Conservation (phyloP, 2,888 invertebrate genomes). For the Andrena camellia region DNA sequence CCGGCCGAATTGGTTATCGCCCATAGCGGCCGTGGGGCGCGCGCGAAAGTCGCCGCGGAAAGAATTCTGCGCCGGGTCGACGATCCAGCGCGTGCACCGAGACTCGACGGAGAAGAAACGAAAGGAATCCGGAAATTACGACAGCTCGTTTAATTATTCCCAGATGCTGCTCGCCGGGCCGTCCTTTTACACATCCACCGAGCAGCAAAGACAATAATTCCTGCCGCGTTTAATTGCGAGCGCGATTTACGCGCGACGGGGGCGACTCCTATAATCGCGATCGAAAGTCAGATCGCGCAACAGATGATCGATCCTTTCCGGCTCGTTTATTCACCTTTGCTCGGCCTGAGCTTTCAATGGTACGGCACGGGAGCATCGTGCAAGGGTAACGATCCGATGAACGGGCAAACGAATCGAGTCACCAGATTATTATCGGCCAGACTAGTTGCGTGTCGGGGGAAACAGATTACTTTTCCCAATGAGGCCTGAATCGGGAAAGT, state of each 20-base stretch:
- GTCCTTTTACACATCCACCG: background rate
- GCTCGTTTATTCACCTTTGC: constrained; percentile 24
- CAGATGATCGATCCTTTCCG: constrained; percentile 31
- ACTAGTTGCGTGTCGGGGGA: constrained; percentile 34
- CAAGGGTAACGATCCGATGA: constrained; percentile 46
- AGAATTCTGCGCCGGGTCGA: constrained; percentile 11
- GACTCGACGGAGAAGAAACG: constrained; percentile 17
- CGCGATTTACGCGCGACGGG: background rate
- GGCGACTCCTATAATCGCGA: constrained; percentile 17
- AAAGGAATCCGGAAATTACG: constrained; percentile 26
- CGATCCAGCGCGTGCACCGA: constrained; percentile 12
- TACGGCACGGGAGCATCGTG: constrained; percentile 11
- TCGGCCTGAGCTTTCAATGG: constrained; percentile 15
- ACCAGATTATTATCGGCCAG: constrained; percentile 47
- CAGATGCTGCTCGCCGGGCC: background rate
- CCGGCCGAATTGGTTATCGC: constrained; percentile 28
- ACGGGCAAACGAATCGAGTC: constrained; percentile 38
- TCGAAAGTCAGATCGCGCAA: constrained; percentile 24
- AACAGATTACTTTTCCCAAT: constrained; percentile 54
- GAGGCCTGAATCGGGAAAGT: constrained; percentile 52
- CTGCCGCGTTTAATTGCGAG: background rate
- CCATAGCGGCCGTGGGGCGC: constrained; percentile 33
- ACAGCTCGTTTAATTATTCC: constrained; percentile 25
- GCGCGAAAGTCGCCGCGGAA: constrained; percentile 38
- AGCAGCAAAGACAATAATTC: background rate